Conservation (phyloP, 2,113 vertebrate species). For the Heterocephalus glaber region DNA sequence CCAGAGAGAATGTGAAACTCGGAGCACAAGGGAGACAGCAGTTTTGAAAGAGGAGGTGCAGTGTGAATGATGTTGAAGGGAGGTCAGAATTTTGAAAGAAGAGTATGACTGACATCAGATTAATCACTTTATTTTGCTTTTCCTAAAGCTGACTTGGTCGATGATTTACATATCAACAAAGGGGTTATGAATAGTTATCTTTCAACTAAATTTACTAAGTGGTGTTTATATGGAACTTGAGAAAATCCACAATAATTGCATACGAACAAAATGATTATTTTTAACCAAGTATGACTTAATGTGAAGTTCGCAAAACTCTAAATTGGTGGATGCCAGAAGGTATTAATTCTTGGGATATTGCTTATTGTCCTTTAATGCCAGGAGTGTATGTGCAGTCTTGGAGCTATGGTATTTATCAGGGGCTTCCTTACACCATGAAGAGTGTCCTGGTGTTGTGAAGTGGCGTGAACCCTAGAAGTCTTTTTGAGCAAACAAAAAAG, state of each 20-base stretch:
- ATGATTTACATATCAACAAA: conserved; percentile 13
- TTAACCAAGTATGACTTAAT: conserved; percentile 10
- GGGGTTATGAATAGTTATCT: background rate
- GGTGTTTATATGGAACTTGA: background rate
- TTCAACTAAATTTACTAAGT: conserved; percentile 1
- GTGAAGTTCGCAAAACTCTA: background rate
- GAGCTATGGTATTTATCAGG: background rate
- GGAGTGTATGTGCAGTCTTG: background rate
- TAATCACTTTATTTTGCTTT: background rate
- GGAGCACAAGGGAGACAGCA: background rate
- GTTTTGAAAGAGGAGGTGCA: background rate
- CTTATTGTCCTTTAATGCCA: background rate
- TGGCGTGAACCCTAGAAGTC: background rate
- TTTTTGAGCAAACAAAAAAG: background rate
- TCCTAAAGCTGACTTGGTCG: background rate
- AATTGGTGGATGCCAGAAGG: background rate
- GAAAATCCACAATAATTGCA: background rate
- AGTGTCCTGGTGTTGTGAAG: background rate
- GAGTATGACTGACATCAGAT: background rate
- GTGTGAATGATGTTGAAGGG: too few species aligned
- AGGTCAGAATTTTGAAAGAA: background rate
- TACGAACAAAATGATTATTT: background rate
- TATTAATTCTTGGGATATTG: background rate
- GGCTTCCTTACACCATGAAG: background rate
- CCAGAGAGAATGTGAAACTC: background rate